Evolutionary conservation across 2,797 vertebrate genomes (phyloP).

Genomic region (Monodelphis domestica): DNA sequence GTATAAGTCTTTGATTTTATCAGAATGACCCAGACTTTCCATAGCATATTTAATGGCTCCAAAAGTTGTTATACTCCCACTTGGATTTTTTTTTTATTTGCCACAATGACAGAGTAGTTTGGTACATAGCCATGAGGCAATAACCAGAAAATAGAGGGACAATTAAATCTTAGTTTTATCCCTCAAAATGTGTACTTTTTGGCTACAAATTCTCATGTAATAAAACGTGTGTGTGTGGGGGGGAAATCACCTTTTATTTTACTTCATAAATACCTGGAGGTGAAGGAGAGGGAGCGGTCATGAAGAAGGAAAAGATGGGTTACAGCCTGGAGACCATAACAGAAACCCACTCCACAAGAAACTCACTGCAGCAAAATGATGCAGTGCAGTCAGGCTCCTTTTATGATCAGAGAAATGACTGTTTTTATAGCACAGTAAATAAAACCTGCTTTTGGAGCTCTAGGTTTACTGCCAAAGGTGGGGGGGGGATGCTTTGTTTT

Average conservation of each 20-base stretch:
- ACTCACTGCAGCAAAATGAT: slow-evolving; percentile 80
- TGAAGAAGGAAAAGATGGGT: not conserved
- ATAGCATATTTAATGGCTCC: slow-evolving; percentile 50
- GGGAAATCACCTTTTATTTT: slow-evolving; percentile 79
- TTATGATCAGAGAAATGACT: slow-evolving; percentile 86
- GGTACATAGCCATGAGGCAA: slow-evolving; percentile 61
- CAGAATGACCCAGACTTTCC: slow-evolving; percentile 63
- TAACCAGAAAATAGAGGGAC: slow-evolving; percentile 73
- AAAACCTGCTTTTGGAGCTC: slow-evolving; percentile 82
- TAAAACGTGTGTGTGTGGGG: slow-evolving; percentile 79
- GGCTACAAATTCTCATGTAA: slow-evolving; percentile 76
- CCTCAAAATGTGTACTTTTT: slow-evolving; percentile 66
- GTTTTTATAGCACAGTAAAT: slow-evolving; percentile 85
- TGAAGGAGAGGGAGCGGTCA: not conserved
- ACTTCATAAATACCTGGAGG: slow-evolving; percentile 69
- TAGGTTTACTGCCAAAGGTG: slow-evolving; percentile 80
- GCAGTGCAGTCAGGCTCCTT: slow-evolving; percentile 79
- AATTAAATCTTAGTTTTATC: slow-evolving; percentile 77
- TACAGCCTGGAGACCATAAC: slow-evolving; percentile 28
- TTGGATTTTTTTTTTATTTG: slow-evolving; percentile 38
- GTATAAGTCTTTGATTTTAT: not conserved
- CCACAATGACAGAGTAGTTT: slow-evolving; percentile 34
- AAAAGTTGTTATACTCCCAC: slow-evolving; percentile 54
- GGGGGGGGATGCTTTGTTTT: slow-evolving; percentile 62
- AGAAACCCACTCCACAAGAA: slow-evolving; percentile 66